phyloP scores from a whole-genome alignment of 2,888 invertebrate species.

The Chrysina gloriosa region DNA sequence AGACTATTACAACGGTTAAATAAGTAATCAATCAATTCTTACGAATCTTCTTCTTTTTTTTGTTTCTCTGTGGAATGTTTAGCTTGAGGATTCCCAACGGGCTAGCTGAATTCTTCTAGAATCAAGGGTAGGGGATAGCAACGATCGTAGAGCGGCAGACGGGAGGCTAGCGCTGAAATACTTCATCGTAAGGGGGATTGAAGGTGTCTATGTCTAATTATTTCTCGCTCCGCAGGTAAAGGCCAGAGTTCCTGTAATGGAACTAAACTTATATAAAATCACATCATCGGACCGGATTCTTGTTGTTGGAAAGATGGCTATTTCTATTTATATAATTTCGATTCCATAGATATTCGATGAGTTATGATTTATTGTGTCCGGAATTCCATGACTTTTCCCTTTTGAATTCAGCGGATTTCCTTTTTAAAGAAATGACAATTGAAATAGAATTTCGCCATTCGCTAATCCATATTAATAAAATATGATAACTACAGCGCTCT shows the following conservation, averaged over 20 bases:
- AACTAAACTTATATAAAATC: slow-evolving; percentile 44
- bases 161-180: slow-evolving; percentile 68
- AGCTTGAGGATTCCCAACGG: slow-evolving; percentile 58
- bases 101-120: slow-evolving; percentile 62
- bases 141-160: slow-evolving; percentile 68
- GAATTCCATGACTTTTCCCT: too few relatives aligned
- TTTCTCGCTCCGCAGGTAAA: slow-evolving; percentile 75
- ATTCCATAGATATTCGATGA: too few relatives aligned
- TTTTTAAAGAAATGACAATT: too few relatives aligned
- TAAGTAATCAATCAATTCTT: slow-evolving; percentile 11
- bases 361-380: too few relatives aligned
- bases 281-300: not conserved
- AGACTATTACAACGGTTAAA: slow-evolving; percentile 5
- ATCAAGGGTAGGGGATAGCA: slow-evolving; percentile 70
- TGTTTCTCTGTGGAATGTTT: slow-evolving; percentile 26
- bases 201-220: slow-evolving; percentile 75
- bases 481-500: too few relatives aligned
- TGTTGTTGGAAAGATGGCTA: too few relatives aligned
- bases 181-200: slow-evolving; percentile 73
- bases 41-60: not conserved
- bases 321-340: too few relatives aligned
- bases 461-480: too few relatives aligned
- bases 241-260: slow-evolving; percentile 69
- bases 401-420: too few relatives aligned
- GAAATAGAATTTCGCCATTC: too few relatives aligned